Evolutionary conservation across 2,888 invertebrate species (phyloP).

Genomic region (Leptopilina drosophilae): DNA sequence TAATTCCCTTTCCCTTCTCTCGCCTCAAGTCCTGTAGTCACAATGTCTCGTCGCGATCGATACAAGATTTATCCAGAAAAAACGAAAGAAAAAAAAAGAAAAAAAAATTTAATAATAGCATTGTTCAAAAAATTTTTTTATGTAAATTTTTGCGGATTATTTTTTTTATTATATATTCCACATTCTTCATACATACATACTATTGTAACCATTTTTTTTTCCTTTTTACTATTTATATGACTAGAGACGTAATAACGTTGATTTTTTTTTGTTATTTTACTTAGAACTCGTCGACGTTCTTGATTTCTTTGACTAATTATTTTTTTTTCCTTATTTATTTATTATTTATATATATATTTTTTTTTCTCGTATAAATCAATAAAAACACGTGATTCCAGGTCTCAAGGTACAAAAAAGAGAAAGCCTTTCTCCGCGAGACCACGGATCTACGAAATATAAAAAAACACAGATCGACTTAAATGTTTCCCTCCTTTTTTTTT

Average conservation of each 20-base stretch:
- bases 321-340: not conserved
- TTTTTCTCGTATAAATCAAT: slow-evolving; percentile 53
- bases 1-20: slow-evolving; percentile 47
- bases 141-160: no score
- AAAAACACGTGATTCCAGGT: slow-evolving; percentile 59
- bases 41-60: slow-evolving; percentile 47
- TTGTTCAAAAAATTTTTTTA: not conserved
- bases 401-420: slow-evolving; percentile 58
- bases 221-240: slow-evolving; percentile 63
- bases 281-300: slow-evolving; percentile 56
- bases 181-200: slow-evolving; percentile 35
- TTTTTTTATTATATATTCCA: no score
- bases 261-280: slow-evolving; percentile 54
- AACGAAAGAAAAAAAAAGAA: not conserved
- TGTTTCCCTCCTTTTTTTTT: not conserved
- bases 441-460: slow-evolving; percentile 43
- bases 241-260: slow-evolving; percentile 70
- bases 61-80: slow-evolving; percentile 32
- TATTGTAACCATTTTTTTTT: slow-evolving; percentile 48
- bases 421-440: slow-evolving; percentile 43
- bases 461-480: slow-evolving; percentile 39
- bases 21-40: slow-evolving; percentile 45
- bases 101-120: slow-evolving; percentile 42
- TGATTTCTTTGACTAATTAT: slow-evolving; percentile 55
- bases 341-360: slow-evolving; percentile 29